phyloP scores from a whole-genome alignment of 2,113 vertebrate species.

The Heloderma charlesbogerti region DNA sequence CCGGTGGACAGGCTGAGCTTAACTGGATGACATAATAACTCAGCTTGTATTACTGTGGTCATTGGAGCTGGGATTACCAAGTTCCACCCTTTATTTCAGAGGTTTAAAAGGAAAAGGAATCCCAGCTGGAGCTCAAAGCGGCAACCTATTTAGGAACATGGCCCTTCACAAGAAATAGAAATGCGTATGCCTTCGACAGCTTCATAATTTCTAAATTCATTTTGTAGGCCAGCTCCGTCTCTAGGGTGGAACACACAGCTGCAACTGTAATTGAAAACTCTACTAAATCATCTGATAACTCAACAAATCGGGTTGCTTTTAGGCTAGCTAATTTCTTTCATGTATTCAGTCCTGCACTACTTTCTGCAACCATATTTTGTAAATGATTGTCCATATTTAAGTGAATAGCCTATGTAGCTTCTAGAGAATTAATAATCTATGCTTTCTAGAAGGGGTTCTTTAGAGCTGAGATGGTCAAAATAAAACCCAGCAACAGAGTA shows the following conservation, averaged over 20 bases:
- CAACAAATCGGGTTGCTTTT: conserved; percentile 7
- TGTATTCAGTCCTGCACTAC: neutral
- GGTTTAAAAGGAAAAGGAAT: neutral
- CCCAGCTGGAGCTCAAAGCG: neutral
- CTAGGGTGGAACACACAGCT: conserved; percentile 4
- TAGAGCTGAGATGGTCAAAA: conserved; percentile 9
- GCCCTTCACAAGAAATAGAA: neutral
- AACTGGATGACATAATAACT: neutral
- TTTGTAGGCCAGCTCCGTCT: conserved; percentile 4
- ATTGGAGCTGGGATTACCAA: neutral
- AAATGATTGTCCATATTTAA: conserved; percentile 18
- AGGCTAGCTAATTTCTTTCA: conserved; percentile 23
- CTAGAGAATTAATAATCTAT: neutral
- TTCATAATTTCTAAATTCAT: conserved; percentile 16
- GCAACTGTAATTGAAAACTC: conserved; percentile 1
- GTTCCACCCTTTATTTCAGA: neutral
- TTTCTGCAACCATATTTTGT: conserved; percentile 16
- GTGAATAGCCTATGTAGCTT: neutral
- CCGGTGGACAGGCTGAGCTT: neutral
- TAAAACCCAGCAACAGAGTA: neutral
- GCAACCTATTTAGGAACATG: conserved; percentile 6
- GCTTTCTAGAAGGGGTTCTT: conserved; percentile 5
- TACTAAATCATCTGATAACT: conserved; percentile 15
- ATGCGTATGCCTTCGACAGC: neutral
- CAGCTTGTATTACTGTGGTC: neutral